Evolutionary conservation across 1,140 invertebrate species (phyloP), one percentile per base, ranked within the genome.

Genomic region (Mercenaria mercenaria): DNA sequence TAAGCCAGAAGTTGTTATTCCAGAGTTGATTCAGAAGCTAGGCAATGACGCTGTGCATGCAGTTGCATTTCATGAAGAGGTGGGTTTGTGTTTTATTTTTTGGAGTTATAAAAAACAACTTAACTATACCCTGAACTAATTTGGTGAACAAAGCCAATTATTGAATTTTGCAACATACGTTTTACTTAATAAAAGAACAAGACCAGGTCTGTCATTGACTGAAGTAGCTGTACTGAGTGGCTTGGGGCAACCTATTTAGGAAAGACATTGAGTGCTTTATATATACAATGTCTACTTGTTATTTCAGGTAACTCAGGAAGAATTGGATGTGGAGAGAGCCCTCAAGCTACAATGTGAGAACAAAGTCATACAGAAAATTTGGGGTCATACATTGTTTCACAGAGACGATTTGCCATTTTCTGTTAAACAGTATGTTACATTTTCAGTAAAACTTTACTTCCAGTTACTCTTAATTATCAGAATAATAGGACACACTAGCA

Each of bases 331-430:
- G 1, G 96, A 96, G 91, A 83, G 91, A 76, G 89, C 83, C 10
- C 41, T 96, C 0, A 86, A 92, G 47, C 86, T 91, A 39, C 80
- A 81, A 8, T 92, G 90, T 91, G 92, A 91, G 43, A 93, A 94
- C n/a, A 90, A 94, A 67, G 43, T 95, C 0, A 56, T 85, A 41
- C 79, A 94, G 43, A 91, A 92, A n/a, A 85, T 95, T 32, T 96
- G 95, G 96, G 95, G 95, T 72, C 92, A 95, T 20, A 96, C 95
- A 8, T 88, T 96, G 29, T 95, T 95, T 89, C 95, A 96, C 88
- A 93, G 90, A 43, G 92, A 94, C 90, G 96, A 96, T 85, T 81
- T 96, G n/a, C 95, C 95, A 26, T 96, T 95, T 89, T 76, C 90
- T 67, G 77, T 90, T 0, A 74, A 92, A 64, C 88, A 92, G 94